Conservation (phyloP, 2,113 vertebrate species). For the Hassar affinis region DNA sequence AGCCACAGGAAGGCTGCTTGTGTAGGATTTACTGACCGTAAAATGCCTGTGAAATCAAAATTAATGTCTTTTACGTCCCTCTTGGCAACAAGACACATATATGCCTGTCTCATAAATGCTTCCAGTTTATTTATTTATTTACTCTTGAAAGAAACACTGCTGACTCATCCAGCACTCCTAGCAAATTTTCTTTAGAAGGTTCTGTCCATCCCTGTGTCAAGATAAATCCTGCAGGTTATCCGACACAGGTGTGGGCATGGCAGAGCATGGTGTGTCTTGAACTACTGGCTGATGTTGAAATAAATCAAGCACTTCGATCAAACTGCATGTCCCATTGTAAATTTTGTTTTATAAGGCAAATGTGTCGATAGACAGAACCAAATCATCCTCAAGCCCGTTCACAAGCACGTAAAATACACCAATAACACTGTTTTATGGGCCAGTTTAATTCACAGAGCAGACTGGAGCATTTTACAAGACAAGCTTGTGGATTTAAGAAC, state of each 20-base stretch:
- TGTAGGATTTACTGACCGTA: conserved; percentile 5
- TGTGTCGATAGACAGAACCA: neutral
- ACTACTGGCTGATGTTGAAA: neutral
- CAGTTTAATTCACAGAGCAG: neutral
- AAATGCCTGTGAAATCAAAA: conserved; percentile 12
- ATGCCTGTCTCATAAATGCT: neutral
- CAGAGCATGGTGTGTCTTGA: neutral
- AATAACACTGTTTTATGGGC: neutral
- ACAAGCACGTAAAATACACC: neutral
- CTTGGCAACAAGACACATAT: neutral
- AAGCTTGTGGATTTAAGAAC: neutral
- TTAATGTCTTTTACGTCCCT: neutral
- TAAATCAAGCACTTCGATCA: neutral
- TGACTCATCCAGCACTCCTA: neutral
- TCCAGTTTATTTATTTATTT: neutral
- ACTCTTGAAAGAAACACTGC: neutral
- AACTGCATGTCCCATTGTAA: neutral
- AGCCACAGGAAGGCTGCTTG: neutral
- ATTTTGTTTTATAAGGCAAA: conserved; percentile 8
- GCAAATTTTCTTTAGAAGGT: neutral
- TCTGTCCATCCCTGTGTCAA: neutral
- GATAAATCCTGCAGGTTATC: neutral
- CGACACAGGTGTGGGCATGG: neutral
- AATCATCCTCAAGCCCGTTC: conserved; percentile 4
- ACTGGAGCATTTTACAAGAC: neutral